Base-by-base conservation (phyloP, 1,140 invertebrate species). In the Dendrolimus punctatus region DNA sequence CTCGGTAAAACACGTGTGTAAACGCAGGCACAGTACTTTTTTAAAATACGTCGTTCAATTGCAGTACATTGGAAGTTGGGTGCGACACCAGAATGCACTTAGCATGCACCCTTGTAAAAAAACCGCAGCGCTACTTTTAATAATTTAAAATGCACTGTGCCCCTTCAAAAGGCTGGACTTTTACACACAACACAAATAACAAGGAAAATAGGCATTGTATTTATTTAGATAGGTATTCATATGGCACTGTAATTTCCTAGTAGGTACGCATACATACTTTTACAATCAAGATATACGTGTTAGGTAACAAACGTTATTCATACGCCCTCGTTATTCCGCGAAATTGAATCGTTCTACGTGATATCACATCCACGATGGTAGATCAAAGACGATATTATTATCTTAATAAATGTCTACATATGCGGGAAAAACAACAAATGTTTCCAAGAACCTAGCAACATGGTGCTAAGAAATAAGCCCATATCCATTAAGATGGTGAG, bases 291-390 rank as follows among this genome's bases (percentile, higher is more conserved):
- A 57, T 61, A 46, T 49, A 61, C 51, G 47, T 56, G 62, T 63
- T 57, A 53, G 46, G 50, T 65, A 51, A 53, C 61, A 59, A 45
- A 58, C 54, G 53, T 55, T 60, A 68, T 59, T 63, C 49, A 60
- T 55, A 65, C 53, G 58, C 44, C 57, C 53, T 42, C 56, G 51
- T 56, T 50, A 47, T 60, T 64, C 64, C 41, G 55, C 54, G 60
- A 70, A 70, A 70, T 57, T 67, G 41, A 63, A 55, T 58, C 53
- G 43, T 8, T 55, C 44, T 57, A 64, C 68, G 60, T 67, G 60
- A 62, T 55, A 46, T 23, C 23, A 23, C 23, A 23, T 23, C 23
- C 23, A 23, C 23, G 23, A 23, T 23, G 23, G 23, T 23, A 23
- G 23, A 23, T 23, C 23, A 23, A 23, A 23, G 23, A 23, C 23